Percentiles rank a stretch among this genome's conserved stretches.
These are phyloP conservation scores for Rhyacophila brunnea DNA, from an alignment of 1,140 invertebrate species.

Conservation along the genomic window DNA sequence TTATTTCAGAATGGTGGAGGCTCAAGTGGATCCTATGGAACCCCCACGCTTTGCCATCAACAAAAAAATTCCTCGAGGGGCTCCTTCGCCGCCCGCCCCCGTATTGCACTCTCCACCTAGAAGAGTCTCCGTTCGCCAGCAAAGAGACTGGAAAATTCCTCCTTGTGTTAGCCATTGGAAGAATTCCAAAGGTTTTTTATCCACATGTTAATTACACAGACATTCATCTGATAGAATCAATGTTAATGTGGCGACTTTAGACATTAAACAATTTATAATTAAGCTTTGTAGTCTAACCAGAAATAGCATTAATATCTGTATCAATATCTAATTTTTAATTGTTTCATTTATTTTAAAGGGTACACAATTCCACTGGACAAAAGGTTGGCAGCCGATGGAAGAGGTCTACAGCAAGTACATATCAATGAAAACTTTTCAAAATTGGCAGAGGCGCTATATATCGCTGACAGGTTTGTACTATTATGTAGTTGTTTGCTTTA, in stretches of 20 bases:
- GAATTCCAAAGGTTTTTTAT: constrained; percentile 80
- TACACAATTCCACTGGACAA: constrained; percentile 99
- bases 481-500: too few species aligned
- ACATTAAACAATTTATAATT: background rate
- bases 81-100: constrained; percentile 94
- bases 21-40: constrained; percentile 92
- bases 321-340: too few species aligned
- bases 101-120: constrained; percentile 97
- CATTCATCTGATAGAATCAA: background rate
- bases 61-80: constrained; percentile 94
- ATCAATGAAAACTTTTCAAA: constrained; percentile 99
- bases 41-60: constrained; percentile 97
- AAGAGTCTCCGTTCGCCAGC: constrained; percentile 97
- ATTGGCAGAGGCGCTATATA: constrained; percentile 94
- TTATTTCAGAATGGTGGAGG: constrained; percentile 49
- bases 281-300: too few species aligned
- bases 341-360: constrained; percentile 59
- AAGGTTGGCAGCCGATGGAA: constrained; percentile 94
- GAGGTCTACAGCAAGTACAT: constrained; percentile 94
- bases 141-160: constrained; percentile 99
- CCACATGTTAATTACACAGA: background rate
- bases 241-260: background rate
- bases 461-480: constrained; percentile 73
- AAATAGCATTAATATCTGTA: too few species aligned
- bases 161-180: constrained; percentile 99